A percentile compares a stretch with the other conserved stretches of the same genome.
phyloP scores from a whole-genome alignment of 1,140 invertebrate genomes.

The Telenomus remus region DNA sequence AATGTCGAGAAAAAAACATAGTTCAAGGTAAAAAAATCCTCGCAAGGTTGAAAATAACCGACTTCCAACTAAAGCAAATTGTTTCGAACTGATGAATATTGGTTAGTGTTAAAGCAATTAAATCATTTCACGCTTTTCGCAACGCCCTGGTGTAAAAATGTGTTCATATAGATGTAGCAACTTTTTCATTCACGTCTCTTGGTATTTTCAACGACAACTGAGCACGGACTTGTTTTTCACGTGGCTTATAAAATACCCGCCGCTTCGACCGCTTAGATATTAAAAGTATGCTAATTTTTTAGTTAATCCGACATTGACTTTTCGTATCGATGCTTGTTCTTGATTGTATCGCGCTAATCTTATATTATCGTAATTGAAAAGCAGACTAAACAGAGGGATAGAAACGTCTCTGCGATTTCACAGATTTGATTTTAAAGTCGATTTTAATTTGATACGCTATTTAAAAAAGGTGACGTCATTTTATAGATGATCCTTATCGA shows the following conservation, averaged over 20 bases:
- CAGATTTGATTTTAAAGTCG: slow-evolving; percentile 7
- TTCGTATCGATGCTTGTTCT: slow-evolving; percentile 18
- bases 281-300: slow-evolving; percentile 36
- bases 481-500: too few species aligned
- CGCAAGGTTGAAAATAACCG: too few species aligned
- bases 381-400: slow-evolving; percentile 16
- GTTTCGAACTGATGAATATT: too few species aligned
- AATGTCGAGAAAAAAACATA: background rate
- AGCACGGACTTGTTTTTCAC: background rate
- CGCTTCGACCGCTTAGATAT: background rate
- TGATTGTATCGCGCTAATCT: slow-evolving; percentile 22
- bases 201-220: slow-evolving; percentile 4
- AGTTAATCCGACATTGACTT: slow-evolving; percentile 25
- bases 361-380: slow-evolving; percentile 20
- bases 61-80: too few species aligned
- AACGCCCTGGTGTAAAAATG: slow-evolving; percentile 8
- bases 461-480: background rate
- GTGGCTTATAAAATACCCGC: slow-evolving; percentile 5
- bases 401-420: slow-evolving; percentile 9
- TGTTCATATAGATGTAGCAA: slow-evolving; percentile 8
- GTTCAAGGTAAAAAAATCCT: slow-evolving; percentile 1
- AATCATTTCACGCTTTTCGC: slow-evolving; percentile 16
- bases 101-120: slow-evolving; percentile 7
- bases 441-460: background rate
- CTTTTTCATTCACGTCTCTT: slow-evolving; percentile 1